Base-by-base conservation (phyloP, 2,888 invertebrate species). In the Macaria notata region DNA sequence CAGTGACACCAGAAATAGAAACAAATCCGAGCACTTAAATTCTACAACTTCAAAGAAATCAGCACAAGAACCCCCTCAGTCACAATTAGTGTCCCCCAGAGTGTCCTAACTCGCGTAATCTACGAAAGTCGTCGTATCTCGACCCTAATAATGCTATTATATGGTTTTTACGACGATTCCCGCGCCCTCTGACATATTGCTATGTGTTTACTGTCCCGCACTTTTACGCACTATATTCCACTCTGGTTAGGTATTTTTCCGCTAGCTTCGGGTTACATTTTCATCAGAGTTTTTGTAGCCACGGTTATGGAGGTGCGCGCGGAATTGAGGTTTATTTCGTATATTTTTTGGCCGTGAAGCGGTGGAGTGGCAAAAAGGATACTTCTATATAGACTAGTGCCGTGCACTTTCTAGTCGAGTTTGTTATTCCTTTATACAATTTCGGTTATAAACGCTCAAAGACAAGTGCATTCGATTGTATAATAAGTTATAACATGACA, bases 181-280 rank as follows among this genome's bases (percentile, higher is more conserved):
- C 71, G 70, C 70, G 69, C 73, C 69, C 59, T 65, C 72, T 72
- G 72, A 77, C 78, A 74, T 75, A 77, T 76, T 75, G 72, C 72
- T 59, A 65, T 71, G 71, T 75, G 73, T 74, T 75, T 76, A 74
- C 75, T 71, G 67, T 64, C 31, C 56, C 45, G 51, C 65, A 67
- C 67, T 65, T 69, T 66, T 70, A 69, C 71, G 72, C 65, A 73
- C 68, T 69, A 74, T 76, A 73, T 76, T 72, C 71, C 69, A 71
- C 64, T 73, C 74, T 73, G 73, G 75, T 69, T 73, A 66, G 44
- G 44, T 50, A 50, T 71, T 55, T 72, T 69, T 65, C 64, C 70
- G 65, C 66, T 65, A 67, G 70, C 61, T 60, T 68, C 62, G 63
- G 64, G 73, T 70, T 71, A 78, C 77, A 76, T 78, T 76, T 76